Evolutionary conservation across 2,797 vertebrate genomes (phyloP), one percentile per base, ranked within the genome.

Genomic region (Malacoraja senta): DNA sequence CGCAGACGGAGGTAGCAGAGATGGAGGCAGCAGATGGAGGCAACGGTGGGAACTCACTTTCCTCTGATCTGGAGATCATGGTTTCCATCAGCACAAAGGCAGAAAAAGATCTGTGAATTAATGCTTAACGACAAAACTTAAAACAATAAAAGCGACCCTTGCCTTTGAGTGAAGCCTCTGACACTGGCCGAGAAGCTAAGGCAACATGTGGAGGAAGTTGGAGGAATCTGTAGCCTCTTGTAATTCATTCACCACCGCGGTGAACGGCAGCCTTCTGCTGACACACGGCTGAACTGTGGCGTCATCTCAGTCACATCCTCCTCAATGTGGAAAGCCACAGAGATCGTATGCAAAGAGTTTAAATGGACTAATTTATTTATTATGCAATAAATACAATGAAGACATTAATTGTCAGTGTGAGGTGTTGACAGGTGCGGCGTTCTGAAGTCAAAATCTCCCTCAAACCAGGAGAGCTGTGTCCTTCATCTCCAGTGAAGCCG

Each of bases 1-100:
- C 96, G 98, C 63, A 99, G 97, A 94, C 98, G 98, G 93, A 98
- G 97, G 97, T 98, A 98, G 97, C 72, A 10, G 94, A 99, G 97
- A 94, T 97, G 98, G 93, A 98, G 97, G 97, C 98, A 98, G 97
- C 71, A 65, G 13, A 65, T 65, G 13, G 13, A 8, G 13, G 13
- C 8, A 65, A 68, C 65, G 19, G 65, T 44, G 44, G 44, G 1
- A 44, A 44, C 44, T 44, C 44, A 44, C 44, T 44, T 44, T 44
- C 44, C 44, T 44, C 44, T 44, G 44, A 44, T 44, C 44, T 44
- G 44, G 44, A 44, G 44, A 44, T 44, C 65, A 68, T 19, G 19
- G 65, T 13, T 13, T 68, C 65, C 65, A 13, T 63, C 26, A 29
- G n/a, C 12, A 12, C 4, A 58, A 63, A 84, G 29, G 4, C 58